These are phyloP conservation scores for Amphimedon queenslandica DNA, from an alignment of 37 sponge, comb jelly and placozoan genomes.

Conservation along the genomic window DNA sequence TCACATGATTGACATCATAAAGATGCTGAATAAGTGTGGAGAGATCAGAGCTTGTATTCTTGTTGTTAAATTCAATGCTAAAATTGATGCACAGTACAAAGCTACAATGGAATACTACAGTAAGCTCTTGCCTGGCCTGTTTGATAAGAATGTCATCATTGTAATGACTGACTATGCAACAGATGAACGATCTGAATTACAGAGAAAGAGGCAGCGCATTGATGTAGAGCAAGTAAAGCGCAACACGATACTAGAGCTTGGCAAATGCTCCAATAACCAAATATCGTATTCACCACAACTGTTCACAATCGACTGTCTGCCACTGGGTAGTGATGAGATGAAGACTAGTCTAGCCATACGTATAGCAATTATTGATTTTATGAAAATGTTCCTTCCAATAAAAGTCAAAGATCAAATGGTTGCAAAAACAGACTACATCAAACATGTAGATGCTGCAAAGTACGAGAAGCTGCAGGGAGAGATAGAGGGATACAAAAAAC, in stretches of 20 bases:
- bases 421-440: constrained; percentile 18
- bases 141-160: constrained; percentile 12
- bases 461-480: constrained; percentile 17
- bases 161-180: background rate
- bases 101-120: constrained; percentile 14
- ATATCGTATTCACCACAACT: constrained; percentile 6
- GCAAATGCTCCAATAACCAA: background rate
- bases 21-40: background rate
- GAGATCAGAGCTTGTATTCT: constrained; percentile 13
- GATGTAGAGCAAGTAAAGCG: background rate
- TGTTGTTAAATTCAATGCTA: background rate
- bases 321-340: constrained; percentile 7
- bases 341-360: background rate
- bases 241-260: background rate
- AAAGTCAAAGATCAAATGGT: background rate
- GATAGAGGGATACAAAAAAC: constrained; percentile 13
- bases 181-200: background rate
- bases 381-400: background rate
- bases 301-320: constrained; percentile 30
- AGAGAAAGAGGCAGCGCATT: background rate
- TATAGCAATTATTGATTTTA: constrained; percentile 3
- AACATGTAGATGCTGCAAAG: background rate
- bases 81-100: constrained; percentile 37
- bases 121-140: background rate
- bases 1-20: constrained; percentile 35